Conservation (phyloP, 2,113 vertebrate species). For the Sylvia atricapilla region DNA sequence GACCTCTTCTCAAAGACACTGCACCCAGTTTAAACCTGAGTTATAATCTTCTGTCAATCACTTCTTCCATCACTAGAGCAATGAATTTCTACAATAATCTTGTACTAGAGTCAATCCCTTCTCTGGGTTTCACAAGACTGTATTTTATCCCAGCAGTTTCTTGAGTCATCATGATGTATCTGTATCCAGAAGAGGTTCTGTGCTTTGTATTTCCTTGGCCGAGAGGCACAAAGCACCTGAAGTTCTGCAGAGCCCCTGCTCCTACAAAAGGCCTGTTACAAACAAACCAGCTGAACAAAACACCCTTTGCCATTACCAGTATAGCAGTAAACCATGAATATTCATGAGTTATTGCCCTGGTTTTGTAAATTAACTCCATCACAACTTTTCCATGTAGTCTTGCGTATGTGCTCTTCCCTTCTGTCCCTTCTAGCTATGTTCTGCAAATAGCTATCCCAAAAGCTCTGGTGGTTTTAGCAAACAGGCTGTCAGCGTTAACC, state of each 20-base stretch:
- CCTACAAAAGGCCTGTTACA: neutral
- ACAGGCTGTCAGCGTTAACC: neutral
- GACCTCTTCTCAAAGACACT: neutral
- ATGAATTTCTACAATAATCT: conserved; percentile 23
- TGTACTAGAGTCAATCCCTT: neutral
- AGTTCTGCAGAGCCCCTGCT: neutral
- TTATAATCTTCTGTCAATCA: neutral
- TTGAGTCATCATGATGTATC: neutral
- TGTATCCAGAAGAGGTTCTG: neutral
- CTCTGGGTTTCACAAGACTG: neutral
- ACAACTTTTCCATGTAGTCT: neutral
- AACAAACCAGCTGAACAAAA: neutral
- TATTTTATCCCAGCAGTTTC: neutral
- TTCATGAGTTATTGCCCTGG: neutral
- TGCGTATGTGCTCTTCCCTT: neutral
- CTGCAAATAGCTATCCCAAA: neutral
- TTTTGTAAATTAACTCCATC: neutral
- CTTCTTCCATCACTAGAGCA: neutral
- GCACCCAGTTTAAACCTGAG: neutral
- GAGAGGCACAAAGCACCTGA: neutral
- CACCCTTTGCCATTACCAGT: neutral
- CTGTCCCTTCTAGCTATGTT: neutral
- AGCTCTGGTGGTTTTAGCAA: neutral
- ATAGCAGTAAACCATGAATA: neutral
- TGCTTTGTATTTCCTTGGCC: neutral